Percentiles rank a stretch among this genome's conserved stretches.
Evolutionary conservation across 2,888 invertebrate species (phyloP).

Genomic region (Plebejus melissa): DNA sequence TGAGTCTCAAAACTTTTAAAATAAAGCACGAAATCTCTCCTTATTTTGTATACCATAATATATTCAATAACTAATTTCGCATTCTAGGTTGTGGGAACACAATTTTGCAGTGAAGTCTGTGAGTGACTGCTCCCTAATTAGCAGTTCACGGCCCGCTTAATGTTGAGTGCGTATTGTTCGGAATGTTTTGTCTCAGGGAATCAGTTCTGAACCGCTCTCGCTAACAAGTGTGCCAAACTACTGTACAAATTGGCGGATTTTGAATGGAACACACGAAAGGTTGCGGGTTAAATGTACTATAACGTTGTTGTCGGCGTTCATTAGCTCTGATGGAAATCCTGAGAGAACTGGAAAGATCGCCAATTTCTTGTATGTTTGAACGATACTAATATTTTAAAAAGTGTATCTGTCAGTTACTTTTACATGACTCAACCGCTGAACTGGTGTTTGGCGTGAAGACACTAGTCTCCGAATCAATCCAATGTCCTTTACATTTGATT

Average conservation of each 20-base stretch:
- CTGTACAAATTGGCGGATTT: conserved; percentile 35
- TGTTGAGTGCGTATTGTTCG: conserved; percentile 30
- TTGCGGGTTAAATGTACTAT: neutral
- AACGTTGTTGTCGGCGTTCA: neutral
- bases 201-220: conserved; percentile 10
- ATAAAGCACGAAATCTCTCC: neutral
- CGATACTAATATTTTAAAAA: neutral
- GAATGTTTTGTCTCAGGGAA: conserved; percentile 32
- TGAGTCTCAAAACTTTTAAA: neutral
- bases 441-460: no score
- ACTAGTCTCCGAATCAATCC: no score
- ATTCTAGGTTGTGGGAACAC: neutral
- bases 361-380: neutral
- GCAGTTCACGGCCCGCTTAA: conserved; percentile 28
- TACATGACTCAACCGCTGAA: no score
- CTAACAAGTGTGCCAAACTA: conserved; percentile 24
- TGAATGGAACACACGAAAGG: neutral
- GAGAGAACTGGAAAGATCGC: neutral
- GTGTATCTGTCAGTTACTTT: neutral
- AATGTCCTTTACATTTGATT: no score
- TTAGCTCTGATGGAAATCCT: neutral
- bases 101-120: conserved; percentile 31
- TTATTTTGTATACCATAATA: neutral
- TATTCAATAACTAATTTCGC: conserved; percentile 13
- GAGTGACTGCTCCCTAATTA: conserved; percentile 36